Percentiles rank a stretch among this genome's conserved stretches.
phyloP scores from a whole-genome alignment of 2,888 invertebrate species.

The Marronus borbonicus region DNA sequence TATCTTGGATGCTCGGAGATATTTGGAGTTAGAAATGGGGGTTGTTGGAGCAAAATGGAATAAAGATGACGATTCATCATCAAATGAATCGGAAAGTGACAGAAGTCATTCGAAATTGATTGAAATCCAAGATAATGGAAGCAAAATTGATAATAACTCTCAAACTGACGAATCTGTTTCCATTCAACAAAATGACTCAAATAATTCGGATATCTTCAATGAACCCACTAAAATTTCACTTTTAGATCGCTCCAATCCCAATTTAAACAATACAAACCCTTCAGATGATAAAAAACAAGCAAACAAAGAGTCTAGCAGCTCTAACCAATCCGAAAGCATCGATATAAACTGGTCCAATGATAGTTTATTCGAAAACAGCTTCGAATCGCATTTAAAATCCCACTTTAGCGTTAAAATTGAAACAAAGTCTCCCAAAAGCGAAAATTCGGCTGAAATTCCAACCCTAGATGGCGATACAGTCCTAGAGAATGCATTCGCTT shows the following conservation, averaged over 20 bases:
- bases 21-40: constrained; percentile 82
- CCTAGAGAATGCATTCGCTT: constrained; percentile 54
- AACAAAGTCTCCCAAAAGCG: not conserved
- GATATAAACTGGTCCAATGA: constrained; percentile 55
- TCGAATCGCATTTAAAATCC: constrained; percentile 51
- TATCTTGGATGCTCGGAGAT: constrained; percentile 83
- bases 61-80: not conserved
- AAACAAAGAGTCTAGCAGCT: not conserved
- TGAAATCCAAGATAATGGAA: not conserved
- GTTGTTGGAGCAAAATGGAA: constrained; percentile 80
- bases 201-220: constrained; percentile 4
- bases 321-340: not conserved
- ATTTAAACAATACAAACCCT: not conserved
- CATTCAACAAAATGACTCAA: not conserved
- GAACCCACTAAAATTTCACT: not conserved
- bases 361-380: constrained; percentile 64
- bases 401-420: not conserved
- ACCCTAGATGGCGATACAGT: constrained; percentile 49
- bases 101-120: not conserved
- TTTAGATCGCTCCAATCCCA: not conserved
- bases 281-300: not conserved
- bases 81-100: not conserved
- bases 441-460: constrained; percentile 27
- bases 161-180: not conserved
- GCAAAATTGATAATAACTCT: too few species aligned